Base-by-base conservation (phyloP, 2,797 vertebrate genomes). In the Rallus crepitans region DNA sequence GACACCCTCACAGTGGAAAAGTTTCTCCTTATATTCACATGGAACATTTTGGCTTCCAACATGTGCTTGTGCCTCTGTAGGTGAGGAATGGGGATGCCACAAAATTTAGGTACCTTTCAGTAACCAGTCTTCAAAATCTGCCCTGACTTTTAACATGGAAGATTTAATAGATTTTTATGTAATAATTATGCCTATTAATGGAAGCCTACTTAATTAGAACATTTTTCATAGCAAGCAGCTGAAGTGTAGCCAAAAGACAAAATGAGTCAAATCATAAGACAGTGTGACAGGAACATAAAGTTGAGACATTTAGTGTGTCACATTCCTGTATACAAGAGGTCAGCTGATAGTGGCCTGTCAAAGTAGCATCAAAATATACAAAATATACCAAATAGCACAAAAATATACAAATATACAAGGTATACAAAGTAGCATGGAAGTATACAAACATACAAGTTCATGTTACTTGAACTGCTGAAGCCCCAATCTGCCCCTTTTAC, bases 11-110 rank as follows among this genome's bases (percentile, higher is more conserved):
- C 42, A 45, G 18, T 45, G 42, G 18, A 45, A 45, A 45, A 45
- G 18, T 45, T 45, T 5, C 18, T 45, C 42, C 18, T 45, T 45
- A 45, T 19, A 45, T 45, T 19, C 18, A 45, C 42, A 45, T 45
- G 42, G 42, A 45, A 45, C 8, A 7, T 63, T 30, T 21, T 42
- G 31, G 35, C n/a, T 87, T 59, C 48, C 59, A 30, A 27, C 8
- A 4, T 0, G 0, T n/a, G 7, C 28, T 73, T 12, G 6, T 19
- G 5, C 53, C 39, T 68, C 57, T 5, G 1, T 35, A 50, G 39
- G 42, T 31, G 33, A n/a, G 73, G 7, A 17, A 12, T 53, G n/a
- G 31, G 18, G 56, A 24, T 76, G 25, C 31, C 0, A 0, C 8
- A 23, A 30, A 9, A 3, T 72, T 75, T 73, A 56, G 52, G 40